phyloP scores from a whole-genome alignment of 2,113 vertebrate genomes.

The Eclectus roratus region DNA sequence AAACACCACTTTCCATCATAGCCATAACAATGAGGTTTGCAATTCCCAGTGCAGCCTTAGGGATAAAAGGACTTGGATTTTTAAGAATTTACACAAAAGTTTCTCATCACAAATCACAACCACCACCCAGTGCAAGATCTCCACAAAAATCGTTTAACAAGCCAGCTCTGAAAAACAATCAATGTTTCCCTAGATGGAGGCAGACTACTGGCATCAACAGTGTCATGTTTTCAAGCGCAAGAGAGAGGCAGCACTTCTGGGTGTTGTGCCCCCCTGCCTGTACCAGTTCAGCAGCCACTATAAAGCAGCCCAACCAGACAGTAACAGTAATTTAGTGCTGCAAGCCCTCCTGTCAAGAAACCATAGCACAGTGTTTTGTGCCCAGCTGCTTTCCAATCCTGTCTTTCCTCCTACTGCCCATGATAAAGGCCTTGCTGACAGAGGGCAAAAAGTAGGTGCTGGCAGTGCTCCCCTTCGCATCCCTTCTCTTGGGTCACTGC shows the following conservation, averaged over 20 bases:
- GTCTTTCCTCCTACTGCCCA: not conserved
- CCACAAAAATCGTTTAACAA: not conserved
- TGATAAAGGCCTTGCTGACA: not conserved
- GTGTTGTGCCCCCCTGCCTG: not conserved
- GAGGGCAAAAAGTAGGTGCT: not conserved
- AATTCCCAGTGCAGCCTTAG: constrained; percentile 89
- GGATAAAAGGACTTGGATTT: not conserved
- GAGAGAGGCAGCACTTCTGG: not conserved
- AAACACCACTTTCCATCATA: constrained; percentile 86
- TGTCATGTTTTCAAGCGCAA: rapidly evolving
- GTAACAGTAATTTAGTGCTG: rapidly evolving
- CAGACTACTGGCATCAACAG: not conserved
- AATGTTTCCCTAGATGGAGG: rapidly evolving
- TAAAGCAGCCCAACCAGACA: not conserved
- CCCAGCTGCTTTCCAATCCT: not conserved
- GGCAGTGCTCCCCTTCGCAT: not conserved
- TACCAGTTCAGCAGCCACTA: not conserved
- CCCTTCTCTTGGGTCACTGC: not conserved
- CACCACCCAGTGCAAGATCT: not conserved
- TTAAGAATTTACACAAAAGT: no score
- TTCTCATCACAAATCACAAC: not conserved
- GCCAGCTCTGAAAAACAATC: not conserved
- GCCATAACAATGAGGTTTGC: constrained; percentile 97
- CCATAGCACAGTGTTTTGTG: rapidly evolving
- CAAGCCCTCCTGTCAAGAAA: not conserved